Percentiles rank a stretch among this genome's conserved stretches.
These are phyloP conservation scores for Aphelocoma coerulescens DNA, from an alignment of 2,113 vertebrate species.

Conservation along the genomic window DNA sequence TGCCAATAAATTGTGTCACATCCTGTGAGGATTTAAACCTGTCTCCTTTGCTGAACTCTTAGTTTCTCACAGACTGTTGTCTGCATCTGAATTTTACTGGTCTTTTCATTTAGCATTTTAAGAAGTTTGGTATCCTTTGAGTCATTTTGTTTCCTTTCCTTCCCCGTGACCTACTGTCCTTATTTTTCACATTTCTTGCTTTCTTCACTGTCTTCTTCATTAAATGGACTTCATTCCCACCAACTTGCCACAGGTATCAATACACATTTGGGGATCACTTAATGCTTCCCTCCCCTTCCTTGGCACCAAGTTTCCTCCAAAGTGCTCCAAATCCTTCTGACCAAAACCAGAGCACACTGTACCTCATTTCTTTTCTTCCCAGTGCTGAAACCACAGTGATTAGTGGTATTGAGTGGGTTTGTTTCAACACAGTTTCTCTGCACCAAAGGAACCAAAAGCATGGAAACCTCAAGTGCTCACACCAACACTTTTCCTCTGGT, in stretches of 20 bases:
- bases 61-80: neutral
- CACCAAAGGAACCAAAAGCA: neutral
- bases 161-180: neutral
- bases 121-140: neutral
- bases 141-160: neutral
- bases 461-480: neutral
- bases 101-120: neutral
- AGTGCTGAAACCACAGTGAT: neutral
- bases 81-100: neutral
- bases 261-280: neutral
- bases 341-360: neutral
- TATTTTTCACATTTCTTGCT: neutral
- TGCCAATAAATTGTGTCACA: conserved; percentile 23
- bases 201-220: neutral
- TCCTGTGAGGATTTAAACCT: conserved; percentile 21
- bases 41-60: conserved; percentile 1
- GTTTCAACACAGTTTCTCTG: neutral
- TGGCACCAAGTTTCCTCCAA: neutral
- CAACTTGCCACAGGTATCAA: neutral
- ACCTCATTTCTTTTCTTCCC: neutral
- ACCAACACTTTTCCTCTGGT: neutral
- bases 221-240: neutral
- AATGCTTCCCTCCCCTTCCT: neutral
- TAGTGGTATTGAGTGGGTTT: neutral
- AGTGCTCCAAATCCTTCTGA: neutral